A percentile compares a stretch with the other conserved stretches of the same genome.
phyloP scores from a whole-genome alignment of 2,113 vertebrate species.

The Nesoenas mayeri region DNA sequence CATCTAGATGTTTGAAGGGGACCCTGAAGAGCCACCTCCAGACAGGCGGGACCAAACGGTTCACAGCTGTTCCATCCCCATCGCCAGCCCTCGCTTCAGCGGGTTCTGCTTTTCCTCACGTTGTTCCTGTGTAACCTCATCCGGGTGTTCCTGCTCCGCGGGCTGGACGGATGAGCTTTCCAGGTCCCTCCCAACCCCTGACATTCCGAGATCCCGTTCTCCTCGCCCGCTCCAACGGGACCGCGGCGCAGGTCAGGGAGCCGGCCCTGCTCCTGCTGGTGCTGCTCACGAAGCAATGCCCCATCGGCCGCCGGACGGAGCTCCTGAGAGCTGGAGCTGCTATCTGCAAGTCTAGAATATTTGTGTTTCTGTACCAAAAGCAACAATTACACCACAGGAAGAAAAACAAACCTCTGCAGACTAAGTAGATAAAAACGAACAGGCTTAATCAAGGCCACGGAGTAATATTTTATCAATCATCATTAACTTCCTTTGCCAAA shows the following conservation, averaged over 20 bases:
- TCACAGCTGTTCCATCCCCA: not conserved
- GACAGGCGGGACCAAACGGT: not conserved
- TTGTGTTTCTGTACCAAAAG: not conserved
- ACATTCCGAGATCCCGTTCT: too few species aligned
- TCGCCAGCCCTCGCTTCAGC: too few species aligned
- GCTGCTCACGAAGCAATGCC: not conserved
- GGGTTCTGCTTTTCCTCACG: not conserved
- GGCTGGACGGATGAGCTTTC: too few species aligned
- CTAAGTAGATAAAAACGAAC: not conserved
- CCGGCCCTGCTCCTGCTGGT: not conserved
- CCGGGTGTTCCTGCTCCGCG: too few species aligned
- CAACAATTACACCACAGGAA: not conserved
- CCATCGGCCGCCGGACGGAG: not conserved
- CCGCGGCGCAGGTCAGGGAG: accelerated
- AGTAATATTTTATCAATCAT: not conserved
- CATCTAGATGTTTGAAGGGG: not conserved
- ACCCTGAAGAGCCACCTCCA: not conserved
- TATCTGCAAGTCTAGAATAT: not conserved
- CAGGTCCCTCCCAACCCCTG: too few species aligned
- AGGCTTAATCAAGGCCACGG: not conserved
- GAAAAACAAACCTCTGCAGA: not conserved
- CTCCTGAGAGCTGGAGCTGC: not conserved
- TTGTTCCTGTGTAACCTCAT: not conserved
- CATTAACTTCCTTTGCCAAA: not conserved
- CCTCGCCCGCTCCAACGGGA: not conserved